Evolutionary conservation across 2,888 invertebrate genomes (phyloP).

Genomic region (Volucella bombylans): DNA sequence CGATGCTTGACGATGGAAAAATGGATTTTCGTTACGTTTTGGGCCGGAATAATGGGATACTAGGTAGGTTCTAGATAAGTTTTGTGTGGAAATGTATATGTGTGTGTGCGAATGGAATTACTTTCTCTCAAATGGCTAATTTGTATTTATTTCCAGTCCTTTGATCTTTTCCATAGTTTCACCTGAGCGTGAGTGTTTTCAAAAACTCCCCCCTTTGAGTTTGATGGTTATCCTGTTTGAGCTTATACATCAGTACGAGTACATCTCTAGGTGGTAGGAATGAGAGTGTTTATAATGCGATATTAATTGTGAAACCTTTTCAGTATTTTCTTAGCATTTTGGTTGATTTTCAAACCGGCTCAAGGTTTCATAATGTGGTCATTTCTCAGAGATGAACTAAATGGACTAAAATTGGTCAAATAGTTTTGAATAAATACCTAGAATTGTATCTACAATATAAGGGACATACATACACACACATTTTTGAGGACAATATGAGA

Average conservation of each 20-base stretch:
- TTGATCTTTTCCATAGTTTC: too few relatives aligned
- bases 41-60: too few relatives aligned
- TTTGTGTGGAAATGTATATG: neutral
- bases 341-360: neutral
- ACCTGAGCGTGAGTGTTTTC: too few relatives aligned
- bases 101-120: conserved; percentile 12
- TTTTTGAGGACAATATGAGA: too few relatives aligned
- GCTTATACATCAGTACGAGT: too few relatives aligned
- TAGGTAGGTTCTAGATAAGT: neutral
- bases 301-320: conserved; percentile 5
- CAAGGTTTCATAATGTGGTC: conserved; percentile 16
- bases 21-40: too few relatives aligned
- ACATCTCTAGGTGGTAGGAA: too few relatives aligned
- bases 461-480: too few relatives aligned
- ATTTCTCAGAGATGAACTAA: neutral
- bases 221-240: too few relatives aligned
- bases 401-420: neutral
- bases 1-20: too few relatives aligned
- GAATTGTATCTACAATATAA: too few relatives aligned
- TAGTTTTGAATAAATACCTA: neutral
- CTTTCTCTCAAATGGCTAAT: conserved; percentile 15
- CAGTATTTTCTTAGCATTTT: conserved; percentile 25
- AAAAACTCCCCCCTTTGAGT: too few relatives aligned
- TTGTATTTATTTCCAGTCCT: conserved; percentile 3
- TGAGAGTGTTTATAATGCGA: neutral